These are phyloP conservation scores for Mythimna ferrago DNA, from an alignment of 2,888 invertebrate genomes.

Conservation along the genomic window DNA sequence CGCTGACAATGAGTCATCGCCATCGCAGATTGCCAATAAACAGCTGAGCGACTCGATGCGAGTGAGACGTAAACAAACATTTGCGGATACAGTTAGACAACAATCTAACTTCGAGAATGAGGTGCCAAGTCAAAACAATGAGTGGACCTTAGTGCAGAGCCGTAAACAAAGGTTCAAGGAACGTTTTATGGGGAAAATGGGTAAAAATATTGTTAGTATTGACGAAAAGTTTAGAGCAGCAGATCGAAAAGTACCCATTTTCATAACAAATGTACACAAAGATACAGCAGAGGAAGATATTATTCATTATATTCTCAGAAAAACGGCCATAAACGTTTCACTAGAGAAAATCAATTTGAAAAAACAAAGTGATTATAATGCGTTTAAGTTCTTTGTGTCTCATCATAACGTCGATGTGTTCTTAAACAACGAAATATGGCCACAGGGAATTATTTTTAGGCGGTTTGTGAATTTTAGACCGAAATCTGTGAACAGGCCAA, in stretches of 20 bases:
- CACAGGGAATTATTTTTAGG: slow-evolving; percentile 18
- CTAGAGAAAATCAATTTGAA: slow-evolving; percentile 3
- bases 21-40: no score
- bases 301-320: neutral
- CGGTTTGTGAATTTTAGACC: neutral
- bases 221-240: slow-evolving; percentile 4
- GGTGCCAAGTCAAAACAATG: neutral
- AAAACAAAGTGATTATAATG: neutral
- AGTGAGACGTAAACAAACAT: neutral
- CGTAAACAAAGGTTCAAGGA: neutral
- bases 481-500: no score
- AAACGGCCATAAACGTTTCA: neutral
- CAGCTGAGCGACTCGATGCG: neutral
- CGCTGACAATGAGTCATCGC: no score
- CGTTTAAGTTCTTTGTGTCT: slow-evolving; percentile 16
- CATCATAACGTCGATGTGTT: neutral
- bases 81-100: neutral
- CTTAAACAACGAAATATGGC: no score
- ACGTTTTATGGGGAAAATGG: neutral
- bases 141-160: neutral
- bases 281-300: slow-evolving; percentile 8
- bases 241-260: slow-evolving; percentile 11
- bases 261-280: slow-evolving; percentile 18
- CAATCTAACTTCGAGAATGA: neutral
- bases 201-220: neutral